Evolutionary conservation across 1,140 invertebrate species (phyloP), one percentile per base, ranked within the genome.

Genomic region (Anoplolepis gracilipes): DNA sequence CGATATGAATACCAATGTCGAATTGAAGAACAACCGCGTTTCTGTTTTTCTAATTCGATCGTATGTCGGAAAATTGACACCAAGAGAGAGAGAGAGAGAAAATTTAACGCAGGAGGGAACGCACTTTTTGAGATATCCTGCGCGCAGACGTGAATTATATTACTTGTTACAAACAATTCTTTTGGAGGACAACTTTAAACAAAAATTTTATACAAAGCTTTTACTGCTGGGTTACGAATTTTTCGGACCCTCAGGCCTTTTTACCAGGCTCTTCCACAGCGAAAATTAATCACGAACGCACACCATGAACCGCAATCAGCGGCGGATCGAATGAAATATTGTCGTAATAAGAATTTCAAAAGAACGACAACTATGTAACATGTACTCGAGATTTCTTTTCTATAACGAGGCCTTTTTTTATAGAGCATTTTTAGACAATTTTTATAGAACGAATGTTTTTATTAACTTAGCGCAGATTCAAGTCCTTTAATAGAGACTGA

Each of bases 151-250:
- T 16, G n/a, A 36, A 79, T 49, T 49, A 19, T 67, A 72, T 59
- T 81, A 59, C 16, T 70, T 72, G 53, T 72, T 82, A 70, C 28
- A 39, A 55, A 25, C 22, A 13, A 49, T 53, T 84, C 49, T 88
- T 88, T 86, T 82, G 49, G 64, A 86, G 46, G 57, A 64, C 30
- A 42, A 70, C 53, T 88, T 89, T 88, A 57, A 87, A 85, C 19
- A 36, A 75, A 49, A 49, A 90, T 90, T 90, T 90, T 88, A 85
- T 88, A 90, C 57, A 36, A 88, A 88, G 75, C 76, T 87, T 91
- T 91, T 91, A 86, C 46, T 59, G 53, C 65, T 81, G 33, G 16
- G 36, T 42, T 49, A 65, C 87, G 87, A 88, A 78, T 84, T 86
- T 87, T 89, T 89, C 78, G 49, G 19, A 42, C 65, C 5, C 46